Conservation (phyloP, 2,888 invertebrate genomes). For the Ditylenchus weischeri region DNA sequence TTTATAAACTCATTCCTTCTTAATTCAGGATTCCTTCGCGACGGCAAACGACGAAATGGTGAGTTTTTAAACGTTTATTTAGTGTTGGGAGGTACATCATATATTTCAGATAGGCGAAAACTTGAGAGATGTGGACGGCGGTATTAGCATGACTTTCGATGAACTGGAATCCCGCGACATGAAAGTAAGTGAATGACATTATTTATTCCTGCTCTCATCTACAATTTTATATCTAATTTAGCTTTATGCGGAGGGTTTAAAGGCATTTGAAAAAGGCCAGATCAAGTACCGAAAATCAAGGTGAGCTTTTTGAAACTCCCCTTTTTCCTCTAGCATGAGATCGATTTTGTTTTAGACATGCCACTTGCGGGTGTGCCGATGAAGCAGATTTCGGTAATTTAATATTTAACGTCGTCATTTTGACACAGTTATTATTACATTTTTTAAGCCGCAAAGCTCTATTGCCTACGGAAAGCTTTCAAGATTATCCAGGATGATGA, state of each 20-base stretch:
- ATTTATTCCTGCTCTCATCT: not conserved
- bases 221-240: constrained; percentile 62
- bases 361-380: not conserved
- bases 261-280: constrained; percentile 73
- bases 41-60: constrained; percentile 77
- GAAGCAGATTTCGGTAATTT: constrained; percentile 4
- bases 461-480: constrained; percentile 85
- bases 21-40: constrained; percentile 76
- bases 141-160: no score
- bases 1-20: constrained; percentile 63
- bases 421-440: no score
- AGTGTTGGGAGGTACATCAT: not conserved
- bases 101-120: constrained; percentile 9
- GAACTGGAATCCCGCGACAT: no score
- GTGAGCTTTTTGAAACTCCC: constrained; percentile 35
- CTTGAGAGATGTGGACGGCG: constrained; percentile 1
- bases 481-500: constrained; percentile 61
- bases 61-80: constrained; percentile 13
- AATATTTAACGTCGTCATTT: no score
- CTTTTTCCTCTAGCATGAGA: no score
- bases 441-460: constrained; percentile 84
- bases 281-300: constrained; percentile 60
- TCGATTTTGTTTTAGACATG: not conserved
- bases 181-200: not conserved
- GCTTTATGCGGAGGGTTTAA: constrained; percentile 79